A percentile compares a stretch with the other conserved stretches of the same genome.
Evolutionary conservation across 2,797 vertebrate genomes (phyloP).

Genomic region (Gallinago stenura): DNA sequence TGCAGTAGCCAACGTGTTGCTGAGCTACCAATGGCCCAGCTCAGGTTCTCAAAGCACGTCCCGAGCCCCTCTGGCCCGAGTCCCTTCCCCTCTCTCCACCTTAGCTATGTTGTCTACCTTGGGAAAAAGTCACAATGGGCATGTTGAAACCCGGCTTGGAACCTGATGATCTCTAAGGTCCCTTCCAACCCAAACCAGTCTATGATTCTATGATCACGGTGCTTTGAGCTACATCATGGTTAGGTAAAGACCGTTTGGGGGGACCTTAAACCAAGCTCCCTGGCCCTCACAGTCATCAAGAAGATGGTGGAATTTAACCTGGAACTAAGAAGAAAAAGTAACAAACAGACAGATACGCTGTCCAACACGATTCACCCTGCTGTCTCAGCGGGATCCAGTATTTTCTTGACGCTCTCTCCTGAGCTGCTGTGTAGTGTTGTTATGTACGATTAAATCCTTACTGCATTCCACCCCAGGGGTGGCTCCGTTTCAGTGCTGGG

Average conservation of each 20-base stretch:
- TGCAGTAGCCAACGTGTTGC: constrained; percentile 9
- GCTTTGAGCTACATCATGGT: background rate
- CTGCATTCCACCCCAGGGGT: constrained; percentile 43
- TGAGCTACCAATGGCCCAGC: constrained; percentile 24
- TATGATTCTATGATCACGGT: background rate
- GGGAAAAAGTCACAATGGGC: constrained; percentile 26
- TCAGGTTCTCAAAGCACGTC: constrained; percentile 13
- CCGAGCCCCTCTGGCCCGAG: background rate
- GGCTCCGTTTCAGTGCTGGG: constrained; percentile 44
- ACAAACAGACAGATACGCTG: background rate
- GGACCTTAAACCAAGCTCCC: background rate
- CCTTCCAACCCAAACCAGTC: no score
- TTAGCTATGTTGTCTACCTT: constrained; percentile 53
- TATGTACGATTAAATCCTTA: constrained; percentile 2
- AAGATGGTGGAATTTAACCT: background rate
- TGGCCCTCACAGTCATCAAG: background rate
- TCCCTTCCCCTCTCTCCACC: background rate
- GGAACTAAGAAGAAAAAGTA: background rate
- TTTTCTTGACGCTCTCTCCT: background rate
- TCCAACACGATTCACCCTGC: background rate
- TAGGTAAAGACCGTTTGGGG: background rate
- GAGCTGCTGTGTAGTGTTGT: constrained; percentile 22
- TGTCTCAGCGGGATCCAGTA: background rate
- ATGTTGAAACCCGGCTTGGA: background rate
- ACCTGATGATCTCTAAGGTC: no score